Evolutionary conservation across 2,888 invertebrate genomes (phyloP).

Genomic region (Electrophaes corylata): DNA sequence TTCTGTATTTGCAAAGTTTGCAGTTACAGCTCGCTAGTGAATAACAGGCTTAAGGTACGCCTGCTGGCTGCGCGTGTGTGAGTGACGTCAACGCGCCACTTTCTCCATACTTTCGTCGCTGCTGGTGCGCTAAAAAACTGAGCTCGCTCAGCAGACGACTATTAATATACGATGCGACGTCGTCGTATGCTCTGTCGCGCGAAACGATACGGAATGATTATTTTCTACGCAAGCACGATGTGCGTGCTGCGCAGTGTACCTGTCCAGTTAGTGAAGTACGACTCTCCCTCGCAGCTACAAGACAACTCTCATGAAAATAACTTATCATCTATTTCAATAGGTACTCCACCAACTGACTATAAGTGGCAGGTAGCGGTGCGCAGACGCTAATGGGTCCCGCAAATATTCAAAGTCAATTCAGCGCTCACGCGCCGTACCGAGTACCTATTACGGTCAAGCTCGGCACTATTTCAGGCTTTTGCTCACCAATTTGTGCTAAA

Average conservation of each 20-base stretch:
- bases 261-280: slow-evolving; percentile 38
- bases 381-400: slow-evolving; percentile 49
- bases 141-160: slow-evolving; percentile 75
- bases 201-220: slow-evolving; percentile 73
- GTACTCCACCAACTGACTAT: slow-evolving; percentile 14
- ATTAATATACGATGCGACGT: slow-evolving; percentile 77
- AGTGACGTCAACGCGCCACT: slow-evolving; percentile 82
- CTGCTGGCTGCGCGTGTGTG: slow-evolving; percentile 74
- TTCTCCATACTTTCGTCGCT: slow-evolving; percentile 84
- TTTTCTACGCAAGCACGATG: slow-evolving; percentile 58
- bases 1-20: not conserved
- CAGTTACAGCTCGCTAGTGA: not conserved
- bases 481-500: slow-evolving; percentile 60
- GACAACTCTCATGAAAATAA: not conserved
- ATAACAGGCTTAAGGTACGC: slow-evolving; percentile 48
- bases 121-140: slow-evolving; percentile 79
- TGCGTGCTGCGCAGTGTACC: slow-evolving; percentile 54
- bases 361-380: slow-evolving; percentile 22
- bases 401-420: slow-evolving; percentile 51
- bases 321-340: slow-evolving; percentile 14
- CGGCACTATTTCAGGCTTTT: slow-evolving; percentile 58
- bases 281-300: slow-evolving; percentile 51
- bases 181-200: slow-evolving; percentile 73
- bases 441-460: slow-evolving; percentile 37
- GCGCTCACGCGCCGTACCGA: slow-evolving; percentile 40